phyloP scores from a whole-genome alignment of 1,140 invertebrate genomes.

The Eupeodes corollae region DNA sequence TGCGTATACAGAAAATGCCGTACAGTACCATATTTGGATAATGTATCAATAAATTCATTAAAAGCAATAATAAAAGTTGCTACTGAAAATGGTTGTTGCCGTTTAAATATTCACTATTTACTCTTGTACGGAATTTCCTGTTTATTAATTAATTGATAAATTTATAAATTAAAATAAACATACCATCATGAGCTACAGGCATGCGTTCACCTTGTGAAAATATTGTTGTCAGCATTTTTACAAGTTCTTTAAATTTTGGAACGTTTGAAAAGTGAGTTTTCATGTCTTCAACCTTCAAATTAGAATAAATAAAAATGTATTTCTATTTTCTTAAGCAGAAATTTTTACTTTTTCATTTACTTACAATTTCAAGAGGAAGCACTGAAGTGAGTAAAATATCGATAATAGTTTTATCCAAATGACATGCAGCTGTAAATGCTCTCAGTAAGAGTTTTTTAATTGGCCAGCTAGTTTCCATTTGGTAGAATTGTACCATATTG shows the following conservation, averaged over 20 bases:
- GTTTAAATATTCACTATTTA: too few species aligned
- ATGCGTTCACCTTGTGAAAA: conserved; percentile 80
- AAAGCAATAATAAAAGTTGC: not conserved
- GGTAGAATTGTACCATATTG: conserved; percentile 76
- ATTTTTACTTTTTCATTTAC: conserved; percentile 14
- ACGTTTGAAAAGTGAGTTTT: conserved; percentile 33
- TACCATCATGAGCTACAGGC: conserved; percentile 70
- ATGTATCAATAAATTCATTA: too few species aligned
- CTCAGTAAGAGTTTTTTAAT: conserved; percentile 68
- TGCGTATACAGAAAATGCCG: too few species aligned
- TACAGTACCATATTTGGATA: too few species aligned
- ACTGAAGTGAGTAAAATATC: conserved; percentile 74
- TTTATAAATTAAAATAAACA: conserved; percentile 18
- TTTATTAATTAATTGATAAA: too few species aligned
- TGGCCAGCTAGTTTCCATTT: conserved; percentile 80
- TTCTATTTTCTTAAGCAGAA: not conserved
- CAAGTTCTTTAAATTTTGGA: conserved; percentile 40
- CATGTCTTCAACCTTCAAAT: conserved; percentile 31
- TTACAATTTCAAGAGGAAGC: conserved; percentile 75
- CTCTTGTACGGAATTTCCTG: too few species aligned
- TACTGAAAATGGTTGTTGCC: not conserved
- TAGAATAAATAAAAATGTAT: too few species aligned
- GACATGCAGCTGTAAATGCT: conserved; percentile 77
- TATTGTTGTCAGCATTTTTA: conserved; percentile 69
- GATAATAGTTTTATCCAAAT: conserved; percentile 64